A percentile compares a stretch with the other conserved stretches of the same genome.
Conservation (phyloP, 53 echinoderm and acorn worm genomes). For the Henricia sp. region DNA sequence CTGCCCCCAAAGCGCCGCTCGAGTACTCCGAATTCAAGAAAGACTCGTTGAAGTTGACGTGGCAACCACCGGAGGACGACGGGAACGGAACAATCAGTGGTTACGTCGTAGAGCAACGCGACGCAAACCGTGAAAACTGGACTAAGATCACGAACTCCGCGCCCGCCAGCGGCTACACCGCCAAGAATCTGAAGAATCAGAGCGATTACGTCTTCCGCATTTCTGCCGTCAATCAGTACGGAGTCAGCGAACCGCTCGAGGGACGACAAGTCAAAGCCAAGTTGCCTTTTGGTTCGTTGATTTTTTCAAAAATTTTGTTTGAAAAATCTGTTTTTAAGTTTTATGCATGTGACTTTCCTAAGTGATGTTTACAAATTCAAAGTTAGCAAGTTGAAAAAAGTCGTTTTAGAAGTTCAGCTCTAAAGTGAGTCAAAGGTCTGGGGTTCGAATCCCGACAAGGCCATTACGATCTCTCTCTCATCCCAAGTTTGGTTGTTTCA, state of each 20-base stretch:
- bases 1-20: conserved; percentile 82
- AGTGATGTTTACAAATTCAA: too few relatives aligned
- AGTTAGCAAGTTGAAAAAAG: background rate
- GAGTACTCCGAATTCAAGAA: conserved; percentile 83
- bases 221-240: conserved; percentile 84
- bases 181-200: conserved; percentile 74
- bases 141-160: conserved; percentile 72
- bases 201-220: conserved; percentile 91
- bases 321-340: background rate
- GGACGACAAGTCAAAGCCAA: conserved; percentile 85
- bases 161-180: conserved; percentile 65
- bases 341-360: too few relatives aligned
- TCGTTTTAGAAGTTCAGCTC: background rate
- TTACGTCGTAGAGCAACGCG: conserved; percentile 85
- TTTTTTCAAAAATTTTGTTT: background rate
- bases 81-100: conserved; percentile 85
- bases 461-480: too few relatives aligned
- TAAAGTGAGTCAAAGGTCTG: too few relatives aligned
- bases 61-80: conserved; percentile 89
- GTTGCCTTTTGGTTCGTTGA: conserved; percentile 88
- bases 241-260: conserved; percentile 88
- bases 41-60: conserved; percentile 78
- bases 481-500: too few relatives aligned
- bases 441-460: too few relatives aligned
- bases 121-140: conserved; percentile 87